phyloP scores from a whole-genome alignment of 1,140 invertebrate species.

The Achroia grisella region DNA sequence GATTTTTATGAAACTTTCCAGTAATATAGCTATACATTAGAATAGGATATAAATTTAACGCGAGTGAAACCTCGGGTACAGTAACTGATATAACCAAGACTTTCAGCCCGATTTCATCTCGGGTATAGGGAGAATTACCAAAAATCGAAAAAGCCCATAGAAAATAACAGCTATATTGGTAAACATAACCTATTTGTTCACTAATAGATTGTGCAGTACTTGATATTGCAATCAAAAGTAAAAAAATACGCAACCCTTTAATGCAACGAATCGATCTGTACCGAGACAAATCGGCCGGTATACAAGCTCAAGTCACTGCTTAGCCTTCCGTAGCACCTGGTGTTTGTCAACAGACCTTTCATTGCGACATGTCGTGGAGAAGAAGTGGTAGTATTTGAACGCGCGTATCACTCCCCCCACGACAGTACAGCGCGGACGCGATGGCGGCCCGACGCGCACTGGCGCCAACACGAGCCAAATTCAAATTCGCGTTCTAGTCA shows the following conservation, averaged over 20 bases:
- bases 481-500: slow-evolving; percentile 43
- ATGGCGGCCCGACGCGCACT: slow-evolving; percentile 46
- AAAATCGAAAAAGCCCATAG: no score
- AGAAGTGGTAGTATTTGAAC: slow-evolving; percentile 63
- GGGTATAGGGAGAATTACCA: no score
- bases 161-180: no score
- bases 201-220: no score
- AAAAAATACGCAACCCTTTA: not conserved
- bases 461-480: slow-evolving; percentile 31
- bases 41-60: no score
- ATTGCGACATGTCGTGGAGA: slow-evolving; percentile 34
- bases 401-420: slow-evolving; percentile 19
- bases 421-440: slow-evolving; percentile 45
- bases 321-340: slow-evolving; percentile 17
- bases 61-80: no score
- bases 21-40: no score
- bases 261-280: slow-evolving; percentile 6
- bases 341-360: slow-evolving; percentile 25
- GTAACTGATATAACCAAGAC: no score
- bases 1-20: no score
- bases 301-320: slow-evolving; percentile 3
- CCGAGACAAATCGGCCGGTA: slow-evolving; percentile 4
- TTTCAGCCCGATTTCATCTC: no score
- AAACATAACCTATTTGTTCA: no score
- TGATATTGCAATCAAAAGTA: no score